Evolutionary conservation across 2,888 invertebrate species (phyloP).

Genomic region (Noctua fimbriata): DNA sequence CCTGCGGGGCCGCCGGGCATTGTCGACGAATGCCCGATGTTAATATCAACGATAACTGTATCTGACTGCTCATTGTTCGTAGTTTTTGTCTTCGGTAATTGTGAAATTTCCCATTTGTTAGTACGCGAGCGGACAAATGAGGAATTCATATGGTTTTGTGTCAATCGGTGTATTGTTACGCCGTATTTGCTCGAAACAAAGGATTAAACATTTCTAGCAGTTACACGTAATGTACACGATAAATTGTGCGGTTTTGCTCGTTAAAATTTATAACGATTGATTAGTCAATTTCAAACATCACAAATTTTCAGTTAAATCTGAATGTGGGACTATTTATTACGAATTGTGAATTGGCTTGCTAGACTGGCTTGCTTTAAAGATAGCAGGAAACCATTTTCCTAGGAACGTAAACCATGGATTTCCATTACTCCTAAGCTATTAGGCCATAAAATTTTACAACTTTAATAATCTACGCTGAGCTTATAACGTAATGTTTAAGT

Average conservation of each 20-base stretch:
- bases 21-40: constrained; percentile 70
- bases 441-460: constrained; percentile 45
- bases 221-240: constrained; percentile 27
- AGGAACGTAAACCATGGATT: constrained; percentile 20
- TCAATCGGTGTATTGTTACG: constrained; percentile 56
- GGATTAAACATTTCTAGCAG: constrained; percentile 36
- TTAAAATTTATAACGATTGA: constrained; percentile 10
- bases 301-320: not conserved
- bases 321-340: constrained; percentile 11
- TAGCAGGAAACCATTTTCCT: constrained; percentile 18
- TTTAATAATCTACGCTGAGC: constrained; percentile 50
- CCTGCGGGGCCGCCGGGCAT: constrained; percentile 75
- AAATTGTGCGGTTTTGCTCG: constrained; percentile 29
- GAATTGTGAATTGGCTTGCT: not conserved
- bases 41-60: constrained; percentile 70
- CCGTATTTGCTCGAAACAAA: constrained; percentile 50
- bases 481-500: constrained; percentile 54
- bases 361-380: not conserved
- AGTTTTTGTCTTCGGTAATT: constrained; percentile 65
- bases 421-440: constrained; percentile 30
- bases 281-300: constrained; percentile 16
- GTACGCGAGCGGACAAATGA: constrained; percentile 49
- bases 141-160: constrained; percentile 58
- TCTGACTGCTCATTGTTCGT: constrained; percentile 66
- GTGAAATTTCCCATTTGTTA: constrained; percentile 64